Evolutionary conservation across 2,888 invertebrate genomes (phyloP).

Genomic region (Brachyptera putata): DNA sequence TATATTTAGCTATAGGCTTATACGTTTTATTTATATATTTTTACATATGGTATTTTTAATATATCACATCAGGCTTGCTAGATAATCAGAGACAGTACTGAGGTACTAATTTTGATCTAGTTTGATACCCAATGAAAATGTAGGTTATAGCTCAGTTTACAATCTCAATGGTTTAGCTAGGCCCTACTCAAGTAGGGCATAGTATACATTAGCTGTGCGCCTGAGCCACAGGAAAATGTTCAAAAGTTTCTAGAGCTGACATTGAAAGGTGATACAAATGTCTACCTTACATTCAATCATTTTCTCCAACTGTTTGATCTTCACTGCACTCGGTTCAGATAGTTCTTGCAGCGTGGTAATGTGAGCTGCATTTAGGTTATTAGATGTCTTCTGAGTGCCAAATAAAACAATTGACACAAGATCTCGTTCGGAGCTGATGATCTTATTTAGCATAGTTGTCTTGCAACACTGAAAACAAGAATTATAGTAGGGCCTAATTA

Average conservation of each 20-base stretch:
- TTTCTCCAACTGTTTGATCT: constrained; percentile 25
- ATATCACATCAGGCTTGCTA: no score
- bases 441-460: constrained; percentile 30
- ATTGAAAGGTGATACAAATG: neutral
- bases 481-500: no score
- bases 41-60: no score
- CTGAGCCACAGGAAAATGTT: neutral
- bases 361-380: constrained; percentile 26
- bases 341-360: constrained; percentile 29
- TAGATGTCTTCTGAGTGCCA: constrained; percentile 27
- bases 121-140: no score
- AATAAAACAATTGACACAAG: constrained; percentile 29
- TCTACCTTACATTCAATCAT: constrained; percentile 24
- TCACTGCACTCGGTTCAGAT: constrained; percentile 24
- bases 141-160: no score
- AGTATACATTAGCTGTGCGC: neutral
- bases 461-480: constrained; percentile 29
- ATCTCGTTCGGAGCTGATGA: constrained; percentile 29
- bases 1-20: no score
- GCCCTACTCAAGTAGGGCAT: neutral
- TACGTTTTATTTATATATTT: no score
- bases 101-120: no score
- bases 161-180: no score
- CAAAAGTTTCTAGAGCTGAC: neutral
- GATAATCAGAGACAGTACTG: no score